These are phyloP conservation scores for Drosophila quinaria DNA, from an alignment of 2,888 invertebrate species.

Conservation along the genomic window DNA sequence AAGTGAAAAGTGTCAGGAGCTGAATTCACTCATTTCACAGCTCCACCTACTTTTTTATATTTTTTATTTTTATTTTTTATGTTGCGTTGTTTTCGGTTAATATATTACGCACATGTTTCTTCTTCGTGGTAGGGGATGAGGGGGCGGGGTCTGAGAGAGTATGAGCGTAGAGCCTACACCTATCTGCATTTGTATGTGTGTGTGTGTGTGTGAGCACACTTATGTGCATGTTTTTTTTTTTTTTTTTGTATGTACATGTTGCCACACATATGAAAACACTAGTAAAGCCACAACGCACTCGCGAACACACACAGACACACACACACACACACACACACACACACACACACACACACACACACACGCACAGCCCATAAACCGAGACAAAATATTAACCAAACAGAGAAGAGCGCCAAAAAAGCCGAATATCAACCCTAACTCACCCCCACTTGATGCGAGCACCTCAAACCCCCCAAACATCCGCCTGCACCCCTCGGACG, in stretches of 20 bases:
- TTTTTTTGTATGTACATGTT: conserved; percentile 3
- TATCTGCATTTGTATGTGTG: conserved; percentile 34
- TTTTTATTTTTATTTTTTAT: conserved; percentile 30
- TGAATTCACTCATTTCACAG: conserved; percentile 53
- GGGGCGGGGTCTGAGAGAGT: conserved; percentile 16
- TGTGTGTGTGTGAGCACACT: conserved; percentile 6
- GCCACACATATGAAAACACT: conserved; percentile 46
- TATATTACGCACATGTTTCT: conserved; percentile 74
- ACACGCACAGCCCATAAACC: conserved; percentile 54
- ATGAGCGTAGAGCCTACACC: conserved; percentile 54
- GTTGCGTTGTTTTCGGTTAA: conserved; percentile 72
- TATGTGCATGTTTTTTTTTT: conserved; percentile 30
- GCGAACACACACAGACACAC: conserved; percentile 3
- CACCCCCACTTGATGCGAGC: conserved; percentile 17
- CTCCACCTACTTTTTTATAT: conserved; percentile 58
- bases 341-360: conserved; percentile 10
- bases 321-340: conserved; percentile 5
- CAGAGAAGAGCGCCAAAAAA: conserved; percentile 70
- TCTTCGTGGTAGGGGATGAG: background rate
- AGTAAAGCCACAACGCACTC: conserved; percentile 43
- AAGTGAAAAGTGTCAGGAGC: conserved; percentile 65
- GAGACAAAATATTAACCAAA: conserved; percentile 77
- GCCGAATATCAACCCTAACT: conserved; percentile 61
- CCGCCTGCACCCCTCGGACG: conserved; percentile 35
- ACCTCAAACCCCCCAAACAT: background rate